Conservation (phyloP, 1,140 invertebrate genomes). For the Cyphomyrmex costatus region DNA sequence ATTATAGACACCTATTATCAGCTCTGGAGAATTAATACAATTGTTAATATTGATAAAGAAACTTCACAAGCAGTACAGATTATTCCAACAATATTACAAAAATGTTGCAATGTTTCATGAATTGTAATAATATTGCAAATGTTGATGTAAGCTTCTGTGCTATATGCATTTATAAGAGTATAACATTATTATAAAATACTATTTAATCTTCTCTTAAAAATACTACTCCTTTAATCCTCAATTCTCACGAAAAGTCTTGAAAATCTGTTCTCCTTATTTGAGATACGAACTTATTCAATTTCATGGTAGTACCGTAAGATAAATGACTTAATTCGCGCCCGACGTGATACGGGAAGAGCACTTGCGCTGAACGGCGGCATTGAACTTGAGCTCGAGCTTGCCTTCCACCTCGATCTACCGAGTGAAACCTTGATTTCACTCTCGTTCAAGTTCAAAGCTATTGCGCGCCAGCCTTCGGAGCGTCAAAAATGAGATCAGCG, state of each 20-base stretch:
- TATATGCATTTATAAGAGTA: neutral
- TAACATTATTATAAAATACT: constrained; percentile 6
- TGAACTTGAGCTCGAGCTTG: constrained; percentile 36
- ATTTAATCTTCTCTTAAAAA: neutral
- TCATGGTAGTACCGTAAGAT: neutral
- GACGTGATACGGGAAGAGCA: neutral
- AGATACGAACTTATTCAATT: neutral
- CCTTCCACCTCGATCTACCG: constrained; percentile 7
- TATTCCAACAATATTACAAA: too few species aligned
- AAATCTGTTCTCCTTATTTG: neutral
- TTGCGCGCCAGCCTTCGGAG: constrained; percentile 18
- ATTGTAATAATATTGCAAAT: too few species aligned
- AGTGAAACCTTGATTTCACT: constrained; percentile 45
- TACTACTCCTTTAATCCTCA: neutral
- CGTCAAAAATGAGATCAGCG: constrained; percentile 41
- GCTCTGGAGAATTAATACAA: neutral
- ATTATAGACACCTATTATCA: too few species aligned
- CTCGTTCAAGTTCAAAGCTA: constrained; percentile 57
- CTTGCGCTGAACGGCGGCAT: constrained; percentile 8
- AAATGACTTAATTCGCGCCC: constrained; percentile 2
- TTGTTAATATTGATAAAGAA: neutral
- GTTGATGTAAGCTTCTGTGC: too few species aligned
- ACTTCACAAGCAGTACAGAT: neutral
- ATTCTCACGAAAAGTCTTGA: neutral
- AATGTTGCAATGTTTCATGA: too few species aligned